Base-by-base conservation (phyloP, 2,888 invertebrate species). In the Nudaria mundana region DNA sequence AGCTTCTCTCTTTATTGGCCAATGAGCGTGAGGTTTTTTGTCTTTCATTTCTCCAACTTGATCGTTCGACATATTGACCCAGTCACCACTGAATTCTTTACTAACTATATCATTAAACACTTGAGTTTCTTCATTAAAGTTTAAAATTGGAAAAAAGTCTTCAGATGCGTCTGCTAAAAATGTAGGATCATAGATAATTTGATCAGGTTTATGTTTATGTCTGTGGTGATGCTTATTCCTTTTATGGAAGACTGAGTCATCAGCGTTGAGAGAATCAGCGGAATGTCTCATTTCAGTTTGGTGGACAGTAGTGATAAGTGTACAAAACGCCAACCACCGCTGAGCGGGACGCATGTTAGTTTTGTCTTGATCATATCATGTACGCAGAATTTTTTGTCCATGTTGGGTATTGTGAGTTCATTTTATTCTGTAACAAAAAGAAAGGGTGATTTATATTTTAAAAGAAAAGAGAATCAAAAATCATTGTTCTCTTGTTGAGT, bases 1-100 rank as follows among this genome's bases (percentile, higher is more conserved):
- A 0, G 97, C 95, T 61, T 96, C 95, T 66, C 94, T 92, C 66
- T 96, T 97, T 3, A 95, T 93, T 0, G 97, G 96, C 96, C 96
- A 96, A 48, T 85, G 85, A 4, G 69, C 69, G 37, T 44, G 36
- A 12, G 78, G 67, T 38, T 85, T 85, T 51, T 85, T 82, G 35
- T 83, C 81, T 29, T 80, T 83, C 38, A 82, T 43, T 16, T 86
- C 85, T 2, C 78, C 78, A 4, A 78, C 78, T 46, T 83, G 82
- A 37, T 85, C 83, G 37, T 71, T 82, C 0, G 84, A 71, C 78
- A 82, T 81, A 24, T 76, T 79, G 15, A 72, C 49, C 85, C 85
- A 84, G 40, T 85, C 82, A 20, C 57, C 66, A 24, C 76, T 80
- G 2, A 50, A 47, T 22, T 70, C 72, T 6, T 65, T 66, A 1